Percentiles rank a stretch among this genome's conserved stretches.
phyloP scores from a whole-genome alignment of 2,797 vertebrate species.

The Phyllotis vaccarum region DNA sequence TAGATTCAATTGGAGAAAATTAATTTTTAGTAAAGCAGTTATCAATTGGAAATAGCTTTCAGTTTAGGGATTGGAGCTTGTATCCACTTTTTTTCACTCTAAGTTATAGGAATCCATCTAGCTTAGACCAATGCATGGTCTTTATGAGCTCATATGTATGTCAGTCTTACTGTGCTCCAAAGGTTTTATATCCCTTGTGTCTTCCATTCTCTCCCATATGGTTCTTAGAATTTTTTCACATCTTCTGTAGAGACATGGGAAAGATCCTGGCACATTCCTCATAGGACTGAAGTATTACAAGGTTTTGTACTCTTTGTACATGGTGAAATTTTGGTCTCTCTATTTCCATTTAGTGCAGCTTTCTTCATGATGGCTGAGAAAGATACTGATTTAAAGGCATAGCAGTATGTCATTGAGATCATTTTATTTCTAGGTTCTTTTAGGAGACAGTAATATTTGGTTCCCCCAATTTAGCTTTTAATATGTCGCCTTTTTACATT shows the following conservation, averaged over 20 bases:
- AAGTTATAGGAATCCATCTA: neutral
- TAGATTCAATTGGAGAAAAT: neutral
- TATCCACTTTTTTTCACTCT: neutral
- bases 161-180: no score
- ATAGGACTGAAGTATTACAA: neutral
- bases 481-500: neutral
- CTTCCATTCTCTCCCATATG: neutral
- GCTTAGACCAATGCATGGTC: no score
- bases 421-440: neutral
- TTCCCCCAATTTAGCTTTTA: neutral
- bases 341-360: neutral
- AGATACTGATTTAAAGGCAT: no score
- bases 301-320: neutral
- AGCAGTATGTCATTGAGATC: neutral
- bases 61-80: neutral
- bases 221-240: neutral
- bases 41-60: neutral
- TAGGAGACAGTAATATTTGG: neutral
- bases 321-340: neutral
- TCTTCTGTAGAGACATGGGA: no score
- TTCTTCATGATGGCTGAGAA: neutral
- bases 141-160: neutral
- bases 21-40: no score
- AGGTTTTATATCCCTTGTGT: neutral
- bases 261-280: no score